Evolutionary conservation across 2,888 invertebrate genomes (phyloP).

Genomic region (Tachystola acroxantha): DNA sequence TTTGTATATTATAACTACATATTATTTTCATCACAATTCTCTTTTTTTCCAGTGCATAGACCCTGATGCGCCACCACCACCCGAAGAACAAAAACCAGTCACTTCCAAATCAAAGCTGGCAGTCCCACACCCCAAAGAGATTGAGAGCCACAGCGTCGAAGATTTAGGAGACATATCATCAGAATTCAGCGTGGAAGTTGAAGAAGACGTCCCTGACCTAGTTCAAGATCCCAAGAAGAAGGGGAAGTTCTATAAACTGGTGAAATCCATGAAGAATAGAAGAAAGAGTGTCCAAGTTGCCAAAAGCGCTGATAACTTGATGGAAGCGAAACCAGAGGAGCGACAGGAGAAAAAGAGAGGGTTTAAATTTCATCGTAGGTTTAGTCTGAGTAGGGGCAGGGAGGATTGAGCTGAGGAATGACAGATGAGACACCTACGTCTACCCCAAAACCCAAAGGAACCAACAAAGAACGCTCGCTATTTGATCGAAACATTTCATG

Average conservation of each 20-base stretch:
- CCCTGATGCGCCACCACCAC: conserved; percentile 55
- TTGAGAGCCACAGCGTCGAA: conserved; percentile 64
- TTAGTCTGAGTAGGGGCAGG: conserved; percentile 62
- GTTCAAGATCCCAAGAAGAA: conserved; percentile 50
- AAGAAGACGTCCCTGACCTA: conserved; percentile 51
- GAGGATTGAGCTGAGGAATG: conserved; percentile 61
- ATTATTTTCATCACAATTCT: too few relatives aligned
- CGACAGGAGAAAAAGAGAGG: conserved; percentile 61
- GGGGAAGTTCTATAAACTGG: conserved; percentile 67
- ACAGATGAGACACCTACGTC: too few relatives aligned
- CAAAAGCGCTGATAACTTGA: conserved; percentile 63
- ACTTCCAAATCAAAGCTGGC: conserved; percentile 55
- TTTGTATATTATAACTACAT: too few relatives aligned
- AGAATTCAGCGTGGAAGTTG: conserved; percentile 70
- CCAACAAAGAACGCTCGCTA: too few relatives aligned
- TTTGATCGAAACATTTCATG: background rate
- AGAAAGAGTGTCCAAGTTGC: conserved; percentile 71
- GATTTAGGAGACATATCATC: conserved; percentile 71
- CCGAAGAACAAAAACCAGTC: conserved; percentile 52
- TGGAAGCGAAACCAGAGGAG: conserved; percentile 54
- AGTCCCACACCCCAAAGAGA: conserved; percentile 47
- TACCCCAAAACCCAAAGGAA: too few relatives aligned
- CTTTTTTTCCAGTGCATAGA: conserved; percentile 55
- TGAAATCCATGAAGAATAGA: conserved; percentile 70
- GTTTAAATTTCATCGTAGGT: conserved; percentile 67